Evolutionary conservation across 2,888 invertebrate species (phyloP).

Genomic region (Caenorhabditis auriculariae): DNA sequence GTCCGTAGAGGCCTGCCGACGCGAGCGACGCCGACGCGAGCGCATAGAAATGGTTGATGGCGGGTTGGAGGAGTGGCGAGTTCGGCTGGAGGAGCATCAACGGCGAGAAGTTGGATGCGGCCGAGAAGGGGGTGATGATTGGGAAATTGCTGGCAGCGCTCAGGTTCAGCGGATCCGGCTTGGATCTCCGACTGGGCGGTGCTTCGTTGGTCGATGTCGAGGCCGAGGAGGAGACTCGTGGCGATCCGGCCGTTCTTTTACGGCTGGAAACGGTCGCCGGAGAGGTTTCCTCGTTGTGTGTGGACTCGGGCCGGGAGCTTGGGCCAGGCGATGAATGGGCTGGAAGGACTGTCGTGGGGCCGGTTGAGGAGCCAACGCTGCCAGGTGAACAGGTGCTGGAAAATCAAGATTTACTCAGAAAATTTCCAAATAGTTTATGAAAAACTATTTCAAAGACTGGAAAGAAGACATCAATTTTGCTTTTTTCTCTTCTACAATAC

Average conservation of each 20-base stretch:
- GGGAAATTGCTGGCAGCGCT: slow-evolving; percentile 14
- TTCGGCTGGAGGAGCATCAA: slow-evolving; percentile 17
- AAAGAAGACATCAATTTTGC: no score
- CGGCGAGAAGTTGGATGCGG: slow-evolving; percentile 3
- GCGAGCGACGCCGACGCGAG: slow-evolving; percentile 28
- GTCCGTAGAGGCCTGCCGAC: slow-evolving; percentile 32
- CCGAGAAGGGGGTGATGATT: neutral
- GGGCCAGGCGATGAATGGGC: slow-evolving; percentile 1
- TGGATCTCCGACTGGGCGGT: slow-evolving; percentile 2
- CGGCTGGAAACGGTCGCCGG: neutral
- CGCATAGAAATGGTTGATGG: slow-evolving; percentile 17
- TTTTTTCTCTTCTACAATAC: no score
- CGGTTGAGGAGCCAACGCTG: slow-evolving; percentile 7
- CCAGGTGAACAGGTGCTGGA: slow-evolving; percentile 19
- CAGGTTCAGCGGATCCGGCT: slow-evolving; percentile 26
- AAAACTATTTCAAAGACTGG: no score
- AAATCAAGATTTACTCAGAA: neutral
- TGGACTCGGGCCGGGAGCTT: slow-evolving; percentile 15
- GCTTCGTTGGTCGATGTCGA: neutral
- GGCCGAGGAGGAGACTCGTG: neutral
- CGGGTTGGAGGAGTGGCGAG: slow-evolving; percentile 9
- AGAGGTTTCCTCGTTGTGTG: slow-evolving; percentile 10
- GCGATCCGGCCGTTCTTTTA: slow-evolving; percentile 9
- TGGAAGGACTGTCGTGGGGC: neutral
- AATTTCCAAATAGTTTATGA: slow-evolving; percentile 3